Conservation (phyloP, 1,140 invertebrate species). For the Drosophila chauvacae region DNA sequence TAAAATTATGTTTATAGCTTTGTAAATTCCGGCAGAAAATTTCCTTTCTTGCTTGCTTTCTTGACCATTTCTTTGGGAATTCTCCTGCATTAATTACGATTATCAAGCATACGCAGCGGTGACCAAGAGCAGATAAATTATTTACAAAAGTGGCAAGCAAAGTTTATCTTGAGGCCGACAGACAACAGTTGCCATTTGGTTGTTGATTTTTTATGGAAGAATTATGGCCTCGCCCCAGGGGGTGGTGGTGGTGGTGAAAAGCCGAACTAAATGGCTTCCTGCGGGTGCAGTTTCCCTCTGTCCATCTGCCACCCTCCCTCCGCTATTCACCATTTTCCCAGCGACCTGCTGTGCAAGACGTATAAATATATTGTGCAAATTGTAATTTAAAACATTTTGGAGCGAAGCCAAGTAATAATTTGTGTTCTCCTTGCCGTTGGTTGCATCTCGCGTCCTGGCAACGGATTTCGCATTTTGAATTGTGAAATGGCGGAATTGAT, state of each 20-base stretch:
- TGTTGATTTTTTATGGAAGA: slow-evolving; percentile 59
- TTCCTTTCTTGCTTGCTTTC: neutral
- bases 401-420: slow-evolving; percentile 77
- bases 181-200: slow-evolving; percentile 55
- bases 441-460: slow-evolving; percentile 56
- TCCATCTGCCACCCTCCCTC: neutral
- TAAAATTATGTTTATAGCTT: neutral
- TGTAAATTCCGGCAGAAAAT: neutral
- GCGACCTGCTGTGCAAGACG: slow-evolving; percentile 35
- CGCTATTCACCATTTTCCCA: neutral
- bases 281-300: slow-evolving; percentile 39
- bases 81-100: slow-evolving; percentile 33
- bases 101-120: slow-evolving; percentile 54
- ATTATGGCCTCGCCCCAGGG: slow-evolving; percentile 34
- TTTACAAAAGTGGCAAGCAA: slow-evolving; percentile 42
- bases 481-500: slow-evolving; percentile 71
- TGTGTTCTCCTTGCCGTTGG: slow-evolving; percentile 52
- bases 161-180: slow-evolving; percentile 55
- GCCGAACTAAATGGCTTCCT: slow-evolving; percentile 68
- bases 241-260: slow-evolving; percentile 6
- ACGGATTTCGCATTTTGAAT: slow-evolving; percentile 69
- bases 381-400: slow-evolving; percentile 82
- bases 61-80: neutral
- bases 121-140: slow-evolving; percentile 40
- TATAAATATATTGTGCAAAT: slow-evolving; percentile 66